A percentile compares a stretch with the other conserved stretches of the same genome.
These are phyloP conservation scores for Caradrina kadenii DNA, from an alignment of 2,888 invertebrate genomes.

Conservation along the genomic window DNA sequence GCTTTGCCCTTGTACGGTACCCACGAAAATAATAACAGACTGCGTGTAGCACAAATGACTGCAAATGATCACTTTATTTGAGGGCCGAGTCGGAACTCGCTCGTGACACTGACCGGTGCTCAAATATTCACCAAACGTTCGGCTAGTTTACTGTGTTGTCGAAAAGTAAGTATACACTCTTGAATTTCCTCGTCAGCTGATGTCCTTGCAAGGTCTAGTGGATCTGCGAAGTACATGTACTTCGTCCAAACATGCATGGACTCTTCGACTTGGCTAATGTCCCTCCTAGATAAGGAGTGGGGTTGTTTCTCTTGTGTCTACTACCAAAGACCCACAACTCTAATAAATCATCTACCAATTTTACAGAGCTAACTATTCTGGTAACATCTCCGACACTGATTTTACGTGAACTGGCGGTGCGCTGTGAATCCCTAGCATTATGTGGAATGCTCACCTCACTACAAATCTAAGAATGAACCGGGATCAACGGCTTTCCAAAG, in stretches of 20 bases:
- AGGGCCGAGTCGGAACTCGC: constrained; percentile 37
- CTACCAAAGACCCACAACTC: neutral
- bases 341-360: neutral
- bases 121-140: constrained; percentile 44
- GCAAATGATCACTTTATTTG: constrained; percentile 56
- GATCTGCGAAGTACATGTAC: neutral
- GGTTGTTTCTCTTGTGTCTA: neutral
- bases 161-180: constrained; percentile 22
- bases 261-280: neutral
- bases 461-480: too few relatives aligned
- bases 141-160: constrained; percentile 10
- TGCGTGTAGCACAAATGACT: constrained; percentile 50
- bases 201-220: neutral
- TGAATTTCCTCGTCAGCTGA: constrained; percentile 16
- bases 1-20: constrained; percentile 35
- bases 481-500: too few relatives aligned
- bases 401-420: too few relatives aligned
- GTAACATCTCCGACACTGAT: too few relatives aligned
- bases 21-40: constrained; percentile 37
- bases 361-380: neutral
- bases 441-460: too few relatives aligned
- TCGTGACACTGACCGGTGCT: constrained; percentile 38
- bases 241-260: neutral
- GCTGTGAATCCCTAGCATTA: too few relatives aligned
- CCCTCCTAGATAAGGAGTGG: neutral